Base-by-base conservation (phyloP, 2,113 vertebrate species). In the Oceanodroma tethys region DNA sequence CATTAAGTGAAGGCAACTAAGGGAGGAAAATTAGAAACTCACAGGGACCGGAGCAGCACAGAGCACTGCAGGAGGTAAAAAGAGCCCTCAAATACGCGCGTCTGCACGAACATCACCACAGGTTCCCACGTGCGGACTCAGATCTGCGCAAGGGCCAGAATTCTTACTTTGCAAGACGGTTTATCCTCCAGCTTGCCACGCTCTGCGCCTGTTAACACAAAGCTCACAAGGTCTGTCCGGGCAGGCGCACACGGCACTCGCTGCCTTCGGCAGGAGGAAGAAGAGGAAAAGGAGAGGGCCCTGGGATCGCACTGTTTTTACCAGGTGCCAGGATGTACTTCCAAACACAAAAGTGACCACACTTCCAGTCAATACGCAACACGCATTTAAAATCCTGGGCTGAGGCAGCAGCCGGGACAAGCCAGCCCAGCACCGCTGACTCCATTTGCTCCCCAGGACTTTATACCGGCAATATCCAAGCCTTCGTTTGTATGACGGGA, bases 381-480 rank as follows among this genome's bases (percentile, higher is more conserved):
- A 3, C 0, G 32, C 32, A 9, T 72, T 38, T 23, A 15, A 32
- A 74, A 32, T 7, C 47, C 68, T 0, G 21, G 45, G 52, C 53
- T 8, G 13, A 48, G 48, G 48, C 47, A 40, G 81, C 48, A 48
- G 62, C 48, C 2, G 4, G 55, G 43, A 22, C 8, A 13, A 48
- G 58, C 26, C 72, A 23, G 50, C 36, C 0, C 47, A 6, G 45
- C 59, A 4, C n/a, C 10, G 5, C 30, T 22, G 40, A 2, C 56
- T 16, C 19, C 11, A 0, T 21, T n/a, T 16, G 21, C 48, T 62
- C 32, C 26, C 4, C 12, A 0, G 4, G 13, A 42, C 45, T n/a
- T 53, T 10, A 14, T 0, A 18, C 3, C 3, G 0, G 42, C 26
- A 1, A 7, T 0, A 6, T 7, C 84, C 2, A n/a, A 55, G 45